A percentile compares a stretch with the other conserved stretches of the same genome.
Evolutionary conservation across 2,888 invertebrate genomes (phyloP).

Genomic region (Creontiades dilutus): DNA sequence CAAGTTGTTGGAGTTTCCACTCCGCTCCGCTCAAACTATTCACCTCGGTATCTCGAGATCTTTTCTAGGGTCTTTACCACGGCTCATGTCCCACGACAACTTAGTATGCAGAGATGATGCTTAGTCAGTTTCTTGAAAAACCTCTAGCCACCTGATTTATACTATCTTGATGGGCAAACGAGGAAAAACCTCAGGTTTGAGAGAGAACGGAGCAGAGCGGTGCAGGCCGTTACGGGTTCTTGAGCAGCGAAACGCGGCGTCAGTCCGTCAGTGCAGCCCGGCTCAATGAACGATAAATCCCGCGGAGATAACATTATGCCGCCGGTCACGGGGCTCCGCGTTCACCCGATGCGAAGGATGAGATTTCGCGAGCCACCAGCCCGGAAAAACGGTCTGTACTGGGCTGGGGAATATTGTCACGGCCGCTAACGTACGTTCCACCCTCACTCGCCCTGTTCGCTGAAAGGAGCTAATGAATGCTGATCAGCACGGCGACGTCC

Average conservation of each 20-base stretch:
- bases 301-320: conserved; percentile 22
- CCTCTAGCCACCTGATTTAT: conserved; percentile 20
- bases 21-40: not conserved
- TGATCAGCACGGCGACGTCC: too few relatives aligned
- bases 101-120: conserved; percentile 19
- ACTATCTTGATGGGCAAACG: not conserved
- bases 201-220: not conserved
- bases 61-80: conserved; percentile 9
- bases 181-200: too few relatives aligned
- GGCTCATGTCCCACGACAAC: conserved; percentile 6
- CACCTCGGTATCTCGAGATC: conserved; percentile 18
- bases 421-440: not conserved
- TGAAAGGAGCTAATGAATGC: not conserved
- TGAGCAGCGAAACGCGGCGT: not conserved
- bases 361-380: conserved; percentile 37
- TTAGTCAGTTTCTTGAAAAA: conserved; percentile 12
- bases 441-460: not conserved
- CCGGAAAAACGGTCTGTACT: conserved; percentile 14
- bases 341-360: conserved; percentile 13
- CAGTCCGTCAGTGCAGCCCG: not conserved
- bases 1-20: not conserved
- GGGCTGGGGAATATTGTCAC: conserved; percentile 2
- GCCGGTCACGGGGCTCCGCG: not conserved
- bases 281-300: conserved; percentile 35
- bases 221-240: not conserved